These are phyloP conservation scores for Cantharis flavilabris DNA, from an alignment of 2,888 invertebrate genomes.

Conservation along the genomic window DNA sequence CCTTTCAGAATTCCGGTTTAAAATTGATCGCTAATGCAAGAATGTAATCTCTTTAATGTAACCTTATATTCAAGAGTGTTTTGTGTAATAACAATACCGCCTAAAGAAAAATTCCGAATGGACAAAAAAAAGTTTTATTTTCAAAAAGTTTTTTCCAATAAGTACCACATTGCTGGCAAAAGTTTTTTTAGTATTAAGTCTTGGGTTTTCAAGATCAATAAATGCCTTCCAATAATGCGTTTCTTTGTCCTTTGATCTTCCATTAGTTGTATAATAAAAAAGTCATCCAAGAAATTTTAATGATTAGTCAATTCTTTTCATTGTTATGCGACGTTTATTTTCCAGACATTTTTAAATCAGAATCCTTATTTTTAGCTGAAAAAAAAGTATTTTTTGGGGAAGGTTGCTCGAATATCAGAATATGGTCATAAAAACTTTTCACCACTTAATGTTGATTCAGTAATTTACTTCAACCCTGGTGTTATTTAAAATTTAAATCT, in stretches of 20 bases:
- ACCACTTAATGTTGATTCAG: constrained; percentile 18
- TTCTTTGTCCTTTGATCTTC: background rate
- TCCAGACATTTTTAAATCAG: background rate
- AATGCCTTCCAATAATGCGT: background rate
- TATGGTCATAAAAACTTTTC: background rate
- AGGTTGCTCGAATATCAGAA: background rate
- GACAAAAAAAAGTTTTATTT: background rate
- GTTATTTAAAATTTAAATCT: constrained; percentile 27
- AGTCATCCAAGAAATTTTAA: background rate
- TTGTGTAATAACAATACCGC: background rate
- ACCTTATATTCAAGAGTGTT: background rate
- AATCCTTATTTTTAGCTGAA: background rate
- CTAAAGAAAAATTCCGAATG: background rate
- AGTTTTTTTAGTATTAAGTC: background rate
- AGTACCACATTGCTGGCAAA: background rate
- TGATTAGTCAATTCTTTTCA: background rate
- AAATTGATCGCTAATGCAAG: background rate
- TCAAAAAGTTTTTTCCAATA: background rate
- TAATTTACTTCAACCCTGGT: constrained; percentile 18
- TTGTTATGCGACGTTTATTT: background rate
- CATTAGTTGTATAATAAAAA: background rate
- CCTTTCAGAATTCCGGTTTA: background rate
- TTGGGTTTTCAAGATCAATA: background rate
- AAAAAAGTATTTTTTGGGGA: background rate
- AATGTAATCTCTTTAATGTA: background rate